Conservation (phyloP, 2,888 invertebrate species). For the Actias luna region DNA sequence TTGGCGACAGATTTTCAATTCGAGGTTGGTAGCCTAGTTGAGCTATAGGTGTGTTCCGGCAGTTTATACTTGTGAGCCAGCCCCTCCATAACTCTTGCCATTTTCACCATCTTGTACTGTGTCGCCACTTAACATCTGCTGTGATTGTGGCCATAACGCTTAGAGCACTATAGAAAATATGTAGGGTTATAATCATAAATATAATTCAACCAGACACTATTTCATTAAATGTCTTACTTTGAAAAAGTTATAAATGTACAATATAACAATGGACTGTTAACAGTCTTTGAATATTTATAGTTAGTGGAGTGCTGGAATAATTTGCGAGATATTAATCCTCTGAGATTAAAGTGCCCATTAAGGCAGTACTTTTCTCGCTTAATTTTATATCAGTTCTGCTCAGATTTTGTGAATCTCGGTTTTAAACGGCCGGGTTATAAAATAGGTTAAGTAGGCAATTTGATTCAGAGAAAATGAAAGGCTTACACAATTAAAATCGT, state of each 20-base stretch:
- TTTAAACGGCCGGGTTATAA: conserved; percentile 15
- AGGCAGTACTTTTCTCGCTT: conserved; percentile 36
- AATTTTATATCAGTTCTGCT: conserved; percentile 26
- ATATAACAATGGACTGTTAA: conserved; percentile 19
- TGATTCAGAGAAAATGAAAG: conserved; percentile 17
- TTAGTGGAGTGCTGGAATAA: conserved; percentile 26
- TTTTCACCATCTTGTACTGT: too few relatives aligned
- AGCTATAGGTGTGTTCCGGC: too few relatives aligned
- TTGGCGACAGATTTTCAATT: too few relatives aligned
- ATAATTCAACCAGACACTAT: not conserved
- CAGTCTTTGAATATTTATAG: conserved; percentile 31
- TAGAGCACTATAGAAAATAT: too few relatives aligned
- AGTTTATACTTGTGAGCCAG: too few relatives aligned
- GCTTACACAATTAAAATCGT: conserved; percentile 13
- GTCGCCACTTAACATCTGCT: too few relatives aligned
- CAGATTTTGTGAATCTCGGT: conserved; percentile 15
- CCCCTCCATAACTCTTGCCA: too few relatives aligned
- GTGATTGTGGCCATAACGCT: too few relatives aligned
- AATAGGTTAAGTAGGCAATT: conserved; percentile 15
- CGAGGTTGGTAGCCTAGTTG: too few relatives aligned
- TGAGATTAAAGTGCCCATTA: conserved; percentile 39
- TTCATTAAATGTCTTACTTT: not conserved
- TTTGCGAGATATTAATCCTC: conserved; percentile 38
- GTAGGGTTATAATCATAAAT: not conserved
- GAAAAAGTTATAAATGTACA: conserved; percentile 2